These are phyloP conservation scores for Monoplex corrugatus DNA, from an alignment of 2,888 invertebrate species.

Conservation along the genomic window DNA sequence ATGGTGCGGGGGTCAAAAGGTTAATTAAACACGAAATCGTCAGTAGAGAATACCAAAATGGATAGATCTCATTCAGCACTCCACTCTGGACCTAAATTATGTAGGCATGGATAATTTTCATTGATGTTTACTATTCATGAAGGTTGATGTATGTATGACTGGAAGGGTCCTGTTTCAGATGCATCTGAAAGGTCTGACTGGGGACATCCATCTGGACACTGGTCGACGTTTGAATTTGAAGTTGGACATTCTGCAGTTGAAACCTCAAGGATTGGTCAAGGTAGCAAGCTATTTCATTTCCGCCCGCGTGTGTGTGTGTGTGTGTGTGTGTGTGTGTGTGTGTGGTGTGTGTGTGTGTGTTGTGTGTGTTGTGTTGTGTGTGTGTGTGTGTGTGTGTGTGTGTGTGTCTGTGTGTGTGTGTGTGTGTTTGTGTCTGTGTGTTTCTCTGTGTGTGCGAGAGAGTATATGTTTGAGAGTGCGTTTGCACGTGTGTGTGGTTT, in stretches of 20 bases:
- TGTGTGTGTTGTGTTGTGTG: neutral
- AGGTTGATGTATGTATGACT: too few relatives aligned
- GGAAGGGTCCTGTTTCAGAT: constrained; percentile 88
- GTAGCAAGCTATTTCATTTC: constrained; percentile 59
- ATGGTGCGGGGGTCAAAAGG: too few relatives aligned
- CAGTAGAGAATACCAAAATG: too few relatives aligned
- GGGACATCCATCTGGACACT: constrained; percentile 89
- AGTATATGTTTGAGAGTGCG: neutral
- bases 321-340: constrained; percentile 10
- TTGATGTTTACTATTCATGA: too few relatives aligned
- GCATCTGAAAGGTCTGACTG: constrained; percentile 92
- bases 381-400: neutral
- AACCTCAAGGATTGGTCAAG: constrained; percentile 84
- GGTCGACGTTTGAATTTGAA: constrained; percentile 95
- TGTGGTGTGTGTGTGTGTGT: neutral
- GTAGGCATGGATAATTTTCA: too few relatives aligned
- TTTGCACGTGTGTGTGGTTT: neutral
- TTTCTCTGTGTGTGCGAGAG: too few relatives aligned
- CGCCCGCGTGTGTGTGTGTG: neutral
- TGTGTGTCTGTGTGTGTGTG: constrained; percentile 30
- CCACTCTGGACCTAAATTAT: too few relatives aligned
- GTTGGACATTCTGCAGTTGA: constrained; percentile 94
- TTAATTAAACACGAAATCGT: too few relatives aligned
- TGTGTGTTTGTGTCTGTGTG: neutral
- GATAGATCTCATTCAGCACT: too few relatives aligned